phyloP scores from a whole-genome alignment of 2,797 vertebrate genomes.

The Diceros bicornis region DNA sequence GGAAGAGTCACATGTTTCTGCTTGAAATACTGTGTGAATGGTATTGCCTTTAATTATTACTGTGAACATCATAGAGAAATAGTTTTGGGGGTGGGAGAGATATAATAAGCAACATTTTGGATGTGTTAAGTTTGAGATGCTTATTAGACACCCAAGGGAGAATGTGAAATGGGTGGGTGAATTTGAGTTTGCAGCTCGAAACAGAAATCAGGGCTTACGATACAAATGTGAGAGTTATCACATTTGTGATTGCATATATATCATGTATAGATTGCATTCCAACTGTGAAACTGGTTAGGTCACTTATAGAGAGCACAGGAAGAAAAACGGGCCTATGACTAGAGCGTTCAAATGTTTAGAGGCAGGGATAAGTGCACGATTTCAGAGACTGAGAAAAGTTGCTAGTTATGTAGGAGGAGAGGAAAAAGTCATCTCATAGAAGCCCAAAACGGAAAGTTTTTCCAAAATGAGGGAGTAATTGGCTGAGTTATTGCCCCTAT shows the following conservation, averaged over 20 bases:
- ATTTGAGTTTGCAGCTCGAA: not conserved
- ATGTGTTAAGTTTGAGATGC: not conserved
- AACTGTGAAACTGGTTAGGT: not conserved
- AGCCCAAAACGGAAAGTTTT: not conserved
- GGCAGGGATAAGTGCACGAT: not conserved
- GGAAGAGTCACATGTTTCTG: not conserved
- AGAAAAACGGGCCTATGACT: not conserved
- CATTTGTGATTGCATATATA: no score
- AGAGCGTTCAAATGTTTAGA: not conserved
- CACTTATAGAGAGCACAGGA: not conserved
- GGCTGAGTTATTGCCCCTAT: not conserved
- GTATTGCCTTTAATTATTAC: not conserved
- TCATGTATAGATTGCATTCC: not conserved
- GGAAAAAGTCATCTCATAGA: not conserved
- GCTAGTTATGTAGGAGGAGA: not conserved
- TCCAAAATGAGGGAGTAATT: not conserved
- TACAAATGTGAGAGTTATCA: not conserved
- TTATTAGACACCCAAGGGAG: not conserved
- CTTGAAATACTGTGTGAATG: not conserved
- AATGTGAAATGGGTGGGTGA: not conserved
- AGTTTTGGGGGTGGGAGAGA: not conserved
- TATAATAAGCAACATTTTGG: not conserved
- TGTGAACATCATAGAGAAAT: not conserved
- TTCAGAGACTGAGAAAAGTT: not conserved
- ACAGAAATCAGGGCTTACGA: conserved; percentile 1